Evolutionary conservation across 2,113 vertebrate species (phyloP).

Genomic region (Recurvirostra avosetta): DNA sequence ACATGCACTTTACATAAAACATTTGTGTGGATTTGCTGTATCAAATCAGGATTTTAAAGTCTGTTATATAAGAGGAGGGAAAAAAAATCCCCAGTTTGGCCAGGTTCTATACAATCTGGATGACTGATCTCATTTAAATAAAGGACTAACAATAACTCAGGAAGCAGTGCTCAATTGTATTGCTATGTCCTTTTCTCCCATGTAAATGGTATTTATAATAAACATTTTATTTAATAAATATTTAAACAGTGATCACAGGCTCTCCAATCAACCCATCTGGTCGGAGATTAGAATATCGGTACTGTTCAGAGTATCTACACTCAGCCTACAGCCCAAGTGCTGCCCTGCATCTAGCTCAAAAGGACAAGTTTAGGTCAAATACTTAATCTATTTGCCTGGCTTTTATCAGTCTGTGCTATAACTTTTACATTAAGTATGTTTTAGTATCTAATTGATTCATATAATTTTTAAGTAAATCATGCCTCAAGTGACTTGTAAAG

Average conservation of each 20-base stretch:
- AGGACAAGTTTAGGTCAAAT: constrained; percentile 40
- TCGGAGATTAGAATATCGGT: not conserved
- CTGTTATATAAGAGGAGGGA: not conserved
- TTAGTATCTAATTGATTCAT: constrained; percentile 17
- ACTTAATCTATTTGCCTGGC: constrained; percentile 5
- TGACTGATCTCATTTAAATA: constrained; percentile 5
- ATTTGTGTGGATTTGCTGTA: not conserved
- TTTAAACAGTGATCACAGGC: not conserved
- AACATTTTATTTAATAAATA: not conserved
- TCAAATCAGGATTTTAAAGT: not conserved
- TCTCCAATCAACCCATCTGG: not conserved
- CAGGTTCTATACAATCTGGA: not conserved
- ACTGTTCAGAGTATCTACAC: not conserved
- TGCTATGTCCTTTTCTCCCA: not conserved
- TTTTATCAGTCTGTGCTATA: not conserved
- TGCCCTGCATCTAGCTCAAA: not conserved
- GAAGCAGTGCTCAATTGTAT: not conserved
- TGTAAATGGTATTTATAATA: not conserved
- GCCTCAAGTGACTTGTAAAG: constrained; percentile 14
- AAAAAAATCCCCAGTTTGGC: not conserved
- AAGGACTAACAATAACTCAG: not conserved
- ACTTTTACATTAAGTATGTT: not conserved
- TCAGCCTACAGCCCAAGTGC: not conserved
- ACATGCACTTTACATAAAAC: not conserved
- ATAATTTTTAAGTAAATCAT: constrained; percentile 40